Percentiles rank a stretch among this genome's conserved stretches.
Conservation (phyloP, 2,113 vertebrate species). For the Eira barbara region DNA sequence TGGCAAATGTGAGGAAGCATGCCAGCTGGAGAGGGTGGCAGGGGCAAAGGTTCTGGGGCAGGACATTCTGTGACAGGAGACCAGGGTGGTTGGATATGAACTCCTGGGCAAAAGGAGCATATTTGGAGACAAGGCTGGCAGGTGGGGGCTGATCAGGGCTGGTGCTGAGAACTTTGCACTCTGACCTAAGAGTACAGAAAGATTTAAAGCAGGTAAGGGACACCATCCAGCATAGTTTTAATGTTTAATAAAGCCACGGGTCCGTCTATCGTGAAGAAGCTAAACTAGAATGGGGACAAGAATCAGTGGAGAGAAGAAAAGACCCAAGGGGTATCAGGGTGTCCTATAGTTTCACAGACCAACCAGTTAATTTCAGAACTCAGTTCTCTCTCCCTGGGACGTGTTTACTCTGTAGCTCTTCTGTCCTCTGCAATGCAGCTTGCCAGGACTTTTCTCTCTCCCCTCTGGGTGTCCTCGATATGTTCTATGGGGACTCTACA, state of each 20-base stretch:
- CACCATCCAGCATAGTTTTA: neutral
- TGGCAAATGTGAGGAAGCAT: neutral
- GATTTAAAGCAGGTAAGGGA: neutral
- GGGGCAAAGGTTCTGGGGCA: neutral
- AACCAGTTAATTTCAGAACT: neutral
- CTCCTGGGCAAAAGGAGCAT: neutral
- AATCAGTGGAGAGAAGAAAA: neutral
- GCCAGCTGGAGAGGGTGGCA: neutral
- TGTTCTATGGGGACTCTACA: constrained; percentile 18
- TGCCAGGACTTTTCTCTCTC: neutral
- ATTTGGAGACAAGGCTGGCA: neutral
- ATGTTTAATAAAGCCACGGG: neutral
- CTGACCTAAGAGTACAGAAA: neutral
- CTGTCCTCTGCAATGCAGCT: neutral
- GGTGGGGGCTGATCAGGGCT: fast-evolving
- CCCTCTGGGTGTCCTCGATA: neutral
- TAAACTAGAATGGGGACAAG: neutral
- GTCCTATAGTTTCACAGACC: neutral
- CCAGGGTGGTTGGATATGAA: neutral
- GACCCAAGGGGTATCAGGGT: neutral
- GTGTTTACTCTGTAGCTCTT: neutral
- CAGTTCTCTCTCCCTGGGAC: neutral
- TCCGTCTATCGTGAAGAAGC: neutral
- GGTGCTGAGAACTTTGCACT: neutral
- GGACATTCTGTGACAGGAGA: neutral